A percentile compares a stretch with the other conserved stretches of the same genome.
phyloP scores from a whole-genome alignment of 2,113 vertebrate species.

The Indri indri region DNA sequence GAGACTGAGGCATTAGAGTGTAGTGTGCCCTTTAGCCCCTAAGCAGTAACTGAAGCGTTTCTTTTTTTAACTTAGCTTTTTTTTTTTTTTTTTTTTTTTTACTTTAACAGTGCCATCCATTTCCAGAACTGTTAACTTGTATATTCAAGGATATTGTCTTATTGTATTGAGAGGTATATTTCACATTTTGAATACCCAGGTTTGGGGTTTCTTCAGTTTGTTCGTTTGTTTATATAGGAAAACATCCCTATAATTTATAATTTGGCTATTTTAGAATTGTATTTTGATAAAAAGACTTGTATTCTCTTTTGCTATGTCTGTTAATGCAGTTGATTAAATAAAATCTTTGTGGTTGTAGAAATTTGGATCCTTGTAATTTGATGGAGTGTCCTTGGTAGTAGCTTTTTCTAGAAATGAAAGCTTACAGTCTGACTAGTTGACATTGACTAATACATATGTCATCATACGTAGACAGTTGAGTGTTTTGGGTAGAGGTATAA shows the following conservation, averaged over 20 bases:
- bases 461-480: neutral
- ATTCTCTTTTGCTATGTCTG: slow-evolving; percentile 1
- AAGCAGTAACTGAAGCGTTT: neutral
- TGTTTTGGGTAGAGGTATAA: neutral
- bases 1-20: neutral
- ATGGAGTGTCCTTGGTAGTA: neutral
- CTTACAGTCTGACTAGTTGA: neutral
- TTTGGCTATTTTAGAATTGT: neutral
- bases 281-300: neutral
- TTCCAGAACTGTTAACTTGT: slow-evolving; percentile 13
- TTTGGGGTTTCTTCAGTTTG: neutral
- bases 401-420: neutral
- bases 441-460: neutral
- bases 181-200: neutral
- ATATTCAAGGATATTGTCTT: neutral
- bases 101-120: neutral
- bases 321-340: neutral
- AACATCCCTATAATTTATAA: neutral
- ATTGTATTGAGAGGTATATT: slow-evolving; percentile 6
- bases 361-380: slow-evolving; percentile 23
- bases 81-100: neutral
- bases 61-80: neutral
- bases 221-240: neutral
- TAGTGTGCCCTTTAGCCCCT: neutral
- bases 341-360: neutral